Conservation (phyloP, 2,113 vertebrate genomes). For the Ammospiza caudacuta region DNA sequence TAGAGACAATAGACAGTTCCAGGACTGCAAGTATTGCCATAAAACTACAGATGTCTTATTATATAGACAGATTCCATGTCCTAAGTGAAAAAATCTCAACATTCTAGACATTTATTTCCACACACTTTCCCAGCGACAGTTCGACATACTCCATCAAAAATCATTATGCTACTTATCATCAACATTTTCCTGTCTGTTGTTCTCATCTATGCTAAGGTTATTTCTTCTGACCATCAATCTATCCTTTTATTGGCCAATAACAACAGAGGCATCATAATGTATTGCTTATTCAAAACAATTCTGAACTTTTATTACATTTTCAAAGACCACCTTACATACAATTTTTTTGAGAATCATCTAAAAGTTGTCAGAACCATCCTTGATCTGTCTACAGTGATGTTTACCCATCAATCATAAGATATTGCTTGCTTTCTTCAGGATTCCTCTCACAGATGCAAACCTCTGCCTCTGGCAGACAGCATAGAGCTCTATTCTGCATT, state of each 20-base stretch:
- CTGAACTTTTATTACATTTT: background rate
- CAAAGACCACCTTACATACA: background rate
- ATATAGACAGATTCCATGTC: background rate
- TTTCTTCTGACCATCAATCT: background rate
- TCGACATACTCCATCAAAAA: background rate
- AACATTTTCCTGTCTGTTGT: background rate
- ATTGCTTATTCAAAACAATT: background rate
- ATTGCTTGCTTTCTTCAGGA: background rate
- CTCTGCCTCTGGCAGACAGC: background rate
- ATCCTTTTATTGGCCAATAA: background rate
- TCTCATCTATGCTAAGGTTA: background rate
- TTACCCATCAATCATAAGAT: background rate
- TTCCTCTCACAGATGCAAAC: background rate
- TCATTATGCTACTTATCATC: background rate
- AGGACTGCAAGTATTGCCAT: background rate
- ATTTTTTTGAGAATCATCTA: background rate
- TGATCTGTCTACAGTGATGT: background rate
- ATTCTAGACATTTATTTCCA: background rate
- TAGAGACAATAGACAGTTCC: background rate
- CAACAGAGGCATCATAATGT: background rate
- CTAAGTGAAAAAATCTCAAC: background rate
- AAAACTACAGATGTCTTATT: background rate
- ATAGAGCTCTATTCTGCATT: background rate
- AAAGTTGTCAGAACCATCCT: background rate
- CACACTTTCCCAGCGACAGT: rapidly evolving